These are phyloP conservation scores for Daphoenositta chrysoptera DNA, from an alignment of 2,113 vertebrate species.

Conservation along the genomic window DNA sequence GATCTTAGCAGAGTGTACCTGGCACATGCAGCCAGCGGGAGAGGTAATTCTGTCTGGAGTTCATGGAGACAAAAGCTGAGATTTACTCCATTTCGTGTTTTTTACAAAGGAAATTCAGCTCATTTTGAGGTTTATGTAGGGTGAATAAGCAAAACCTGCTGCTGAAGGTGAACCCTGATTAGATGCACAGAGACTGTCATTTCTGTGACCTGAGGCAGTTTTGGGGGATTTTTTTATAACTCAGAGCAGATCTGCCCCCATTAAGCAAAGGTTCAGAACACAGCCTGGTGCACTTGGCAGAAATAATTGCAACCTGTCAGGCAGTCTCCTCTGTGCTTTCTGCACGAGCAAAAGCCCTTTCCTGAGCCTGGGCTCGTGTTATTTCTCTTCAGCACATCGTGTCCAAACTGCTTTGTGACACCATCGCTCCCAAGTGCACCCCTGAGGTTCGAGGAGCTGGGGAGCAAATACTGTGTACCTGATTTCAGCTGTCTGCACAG, in stretches of 20 bases:
- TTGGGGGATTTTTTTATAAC: not conserved
- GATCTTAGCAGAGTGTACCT: not conserved
- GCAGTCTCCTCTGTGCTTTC: not conserved
- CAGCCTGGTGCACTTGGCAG: constrained; percentile 37
- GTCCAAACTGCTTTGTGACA: not conserved
- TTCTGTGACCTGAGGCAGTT: constrained; percentile 34
- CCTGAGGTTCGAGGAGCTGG: not conserved
- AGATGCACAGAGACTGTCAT: not conserved
- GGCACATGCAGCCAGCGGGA: not conserved
- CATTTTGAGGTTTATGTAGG: constrained; percentile 1
- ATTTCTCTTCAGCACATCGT: not conserved
- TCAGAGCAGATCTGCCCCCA: constrained; percentile 49
- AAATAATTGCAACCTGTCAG: constrained; percentile 58
- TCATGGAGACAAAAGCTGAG: not conserved
- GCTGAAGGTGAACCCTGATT: constrained; percentile 42
- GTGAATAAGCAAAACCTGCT: constrained; percentile 38
- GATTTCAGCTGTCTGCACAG: not conserved
- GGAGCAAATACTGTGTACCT: rapidly evolving
- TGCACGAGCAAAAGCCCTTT: not conserved
- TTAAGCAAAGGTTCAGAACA: constrained; percentile 45
- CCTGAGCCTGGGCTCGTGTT: not conserved
- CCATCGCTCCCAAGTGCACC: not conserved
- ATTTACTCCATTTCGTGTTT: not conserved
- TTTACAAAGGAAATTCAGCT: not conserved
- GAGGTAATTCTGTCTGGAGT: not conserved